These are phyloP conservation scores for Eueremaeus valkanovi DNA, from an alignment of 2,888 invertebrate genomes.

Conservation along the genomic window DNA sequence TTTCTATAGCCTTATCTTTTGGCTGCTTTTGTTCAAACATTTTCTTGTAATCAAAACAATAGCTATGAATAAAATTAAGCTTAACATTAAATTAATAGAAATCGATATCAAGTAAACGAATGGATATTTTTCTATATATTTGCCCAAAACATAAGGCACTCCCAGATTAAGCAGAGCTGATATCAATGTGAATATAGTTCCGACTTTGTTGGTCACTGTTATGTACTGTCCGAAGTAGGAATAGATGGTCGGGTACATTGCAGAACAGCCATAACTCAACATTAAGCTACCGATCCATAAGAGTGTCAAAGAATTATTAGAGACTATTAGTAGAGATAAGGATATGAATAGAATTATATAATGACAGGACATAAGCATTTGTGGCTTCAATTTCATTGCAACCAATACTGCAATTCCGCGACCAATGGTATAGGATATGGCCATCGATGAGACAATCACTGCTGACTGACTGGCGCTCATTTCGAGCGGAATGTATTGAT, in stretches of 20 bases:
- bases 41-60: neutral
- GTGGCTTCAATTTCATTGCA: constrained; percentile 6
- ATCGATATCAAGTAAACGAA: constrained; percentile 12
- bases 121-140: constrained; percentile 18
- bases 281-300: neutral
- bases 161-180: neutral
- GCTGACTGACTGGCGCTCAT: constrained; percentile 5
- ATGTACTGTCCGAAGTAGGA: constrained; percentile 31
- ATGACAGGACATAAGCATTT: constrained; percentile 20
- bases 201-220: constrained; percentile 23
- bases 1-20: too few relatives aligned
- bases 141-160: constrained; percentile 23
- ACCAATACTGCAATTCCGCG: constrained; percentile 20
- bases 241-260: constrained; percentile 35
- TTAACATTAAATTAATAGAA: constrained; percentile 4
- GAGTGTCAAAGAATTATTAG: neutral
- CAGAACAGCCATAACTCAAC: constrained; percentile 35
- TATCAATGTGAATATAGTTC: constrained; percentile 24
- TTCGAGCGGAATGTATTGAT: constrained; percentile 16
- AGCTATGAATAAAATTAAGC: neutral
- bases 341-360: neutral
- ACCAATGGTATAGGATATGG: constrained; percentile 11
- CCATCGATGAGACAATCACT: neutral
- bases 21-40: neutral
- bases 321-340: neutral